Evolutionary conservation across 1,140 invertebrate genomes (phyloP), one percentile per base, ranked within the genome.

Genomic region (Leptinotarsa lineolata): DNA sequence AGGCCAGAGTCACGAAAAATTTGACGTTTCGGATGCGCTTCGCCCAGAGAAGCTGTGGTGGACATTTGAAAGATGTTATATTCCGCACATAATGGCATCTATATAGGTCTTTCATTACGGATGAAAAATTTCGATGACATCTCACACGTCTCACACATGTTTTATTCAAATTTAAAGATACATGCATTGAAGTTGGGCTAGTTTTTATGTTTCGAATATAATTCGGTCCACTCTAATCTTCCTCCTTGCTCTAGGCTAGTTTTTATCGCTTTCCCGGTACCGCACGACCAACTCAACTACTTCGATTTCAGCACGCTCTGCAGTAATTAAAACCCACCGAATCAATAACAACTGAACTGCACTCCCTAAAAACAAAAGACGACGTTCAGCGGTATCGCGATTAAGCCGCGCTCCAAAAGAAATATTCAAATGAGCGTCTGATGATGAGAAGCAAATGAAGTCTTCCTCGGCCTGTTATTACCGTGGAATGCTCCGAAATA

Each of bases 391-490:
- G 61, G 20, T 22, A 63, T 63, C 24, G 20, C 15, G 61, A 63
- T 22, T 63, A 63, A 13, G 61, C 24, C 61, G 61, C 61, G 61
- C 13, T 30, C 61, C 11, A 21, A 63, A 46, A 68, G 59, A 64
- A 63, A 63, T 71, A 71, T 71, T 71, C 39, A 71, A 63, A 71
- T 71, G 22, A 63, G 39, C 44, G n/a, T 63, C 70, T 63, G 68
- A 22, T 71, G 60, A 71, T 71, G 70, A 71, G 70, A 71, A 71
- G 63, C 70, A 71, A 71, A 71, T 71, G 70, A 71, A 71, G 70
- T 18, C 54, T 71, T 71, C 58, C 21, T 39, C 22, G 44, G 21
- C 30, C 66, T 30, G 45, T 60, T 58, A 71, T 71, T 71, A 71
- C 54, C 18, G 60, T 39, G 60, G 70, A 71, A 71, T 71, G 70